Conservation (phyloP, 2,113 vertebrate species). For the Larimichthys crocea region DNA sequence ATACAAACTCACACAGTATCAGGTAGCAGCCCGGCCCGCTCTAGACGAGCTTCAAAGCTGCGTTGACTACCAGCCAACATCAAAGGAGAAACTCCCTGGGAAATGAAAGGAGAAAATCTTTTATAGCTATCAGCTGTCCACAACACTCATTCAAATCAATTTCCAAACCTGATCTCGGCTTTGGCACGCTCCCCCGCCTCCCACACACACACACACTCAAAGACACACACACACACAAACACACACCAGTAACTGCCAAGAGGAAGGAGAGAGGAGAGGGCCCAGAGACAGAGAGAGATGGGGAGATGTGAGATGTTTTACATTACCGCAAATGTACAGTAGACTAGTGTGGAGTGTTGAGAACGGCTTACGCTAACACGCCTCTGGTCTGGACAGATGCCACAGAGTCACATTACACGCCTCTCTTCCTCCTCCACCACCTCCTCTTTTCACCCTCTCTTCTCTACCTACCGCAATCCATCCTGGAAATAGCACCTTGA, state of each 20-base stretch:
- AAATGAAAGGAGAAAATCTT: slow-evolving; percentile 80
- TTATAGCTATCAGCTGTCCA: slow-evolving; percentile 83
- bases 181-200: slow-evolving; percentile 68
- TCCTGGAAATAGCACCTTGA: slow-evolving; percentile 75
- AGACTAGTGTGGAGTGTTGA: slow-evolving; percentile 69
- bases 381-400: slow-evolving; percentile 74
- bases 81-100: slow-evolving; percentile 80
- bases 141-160: slow-evolving; percentile 84
- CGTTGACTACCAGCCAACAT: slow-evolving; percentile 72
- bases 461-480: slow-evolving; percentile 48
- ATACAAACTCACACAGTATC: slow-evolving; percentile 58
- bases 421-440: slow-evolving; percentile 39
- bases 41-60: slow-evolving; percentile 71
- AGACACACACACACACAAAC: slow-evolving; percentile 11
- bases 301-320: slow-evolving; percentile 79
- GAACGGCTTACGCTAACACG: slow-evolving; percentile 76
- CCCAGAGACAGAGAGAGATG: slow-evolving; percentile 46
- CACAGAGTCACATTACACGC: slow-evolving; percentile 77
- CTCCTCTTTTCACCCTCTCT: slow-evolving; percentile 23
- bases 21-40: slow-evolving; percentile 35
- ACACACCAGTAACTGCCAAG: slow-evolving; percentile 51
- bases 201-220: slow-evolving; percentile 28
- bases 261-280: slow-evolving; percentile 52
- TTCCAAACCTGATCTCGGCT: slow-evolving; percentile 83
- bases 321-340: slow-evolving; percentile 84